Percentiles rank a stretch among this genome's conserved stretches.
phyloP scores from a whole-genome alignment of 1,140 invertebrate genomes.

The Eumaeus atala region DNA sequence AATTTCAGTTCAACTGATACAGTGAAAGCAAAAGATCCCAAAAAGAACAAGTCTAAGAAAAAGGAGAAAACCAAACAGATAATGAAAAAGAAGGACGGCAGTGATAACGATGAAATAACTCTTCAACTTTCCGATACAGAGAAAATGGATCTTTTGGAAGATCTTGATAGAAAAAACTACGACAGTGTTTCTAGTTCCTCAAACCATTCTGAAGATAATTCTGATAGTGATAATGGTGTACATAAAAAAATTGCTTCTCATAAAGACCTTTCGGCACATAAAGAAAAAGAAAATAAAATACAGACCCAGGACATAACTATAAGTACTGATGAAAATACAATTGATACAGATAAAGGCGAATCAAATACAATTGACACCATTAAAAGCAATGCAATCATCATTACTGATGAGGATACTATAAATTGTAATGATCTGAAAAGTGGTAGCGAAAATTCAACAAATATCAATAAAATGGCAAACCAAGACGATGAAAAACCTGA shows the following conservation, averaged over 20 bases:
- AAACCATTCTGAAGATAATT: slow-evolving; percentile 40
- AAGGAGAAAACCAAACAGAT: slow-evolving; percentile 39
- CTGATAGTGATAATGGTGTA: slow-evolving; percentile 19
- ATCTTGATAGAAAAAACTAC: slow-evolving; percentile 48
- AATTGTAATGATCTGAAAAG: neutral
- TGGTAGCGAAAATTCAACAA: neutral
- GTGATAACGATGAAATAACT: slow-evolving; percentile 67
- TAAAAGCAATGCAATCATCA: no score
- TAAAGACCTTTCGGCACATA: slow-evolving; percentile 10
- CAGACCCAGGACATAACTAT: neutral
- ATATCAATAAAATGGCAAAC: neutral
- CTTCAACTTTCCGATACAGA: slow-evolving; percentile 67
- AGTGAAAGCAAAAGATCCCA: slow-evolving; percentile 26
- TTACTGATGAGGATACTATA: no score
- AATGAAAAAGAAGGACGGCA: slow-evolving; percentile 39
- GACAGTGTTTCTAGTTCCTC: slow-evolving; percentile 31
- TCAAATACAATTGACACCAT: neutral
- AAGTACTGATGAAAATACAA: neutral
- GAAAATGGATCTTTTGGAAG: slow-evolving; percentile 69
- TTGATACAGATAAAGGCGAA: slow-evolving; percentile 1
- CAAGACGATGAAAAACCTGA: neutral
- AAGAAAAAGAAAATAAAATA: slow-evolving; percentile 6
- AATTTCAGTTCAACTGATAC: neutral
- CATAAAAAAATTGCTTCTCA: slow-evolving; percentile 1
- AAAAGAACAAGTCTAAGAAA: slow-evolving; percentile 45